These are phyloP conservation scores for Drosophila borborema DNA, from an alignment of 2,888 invertebrate genomes.

Conservation along the genomic window DNA sequence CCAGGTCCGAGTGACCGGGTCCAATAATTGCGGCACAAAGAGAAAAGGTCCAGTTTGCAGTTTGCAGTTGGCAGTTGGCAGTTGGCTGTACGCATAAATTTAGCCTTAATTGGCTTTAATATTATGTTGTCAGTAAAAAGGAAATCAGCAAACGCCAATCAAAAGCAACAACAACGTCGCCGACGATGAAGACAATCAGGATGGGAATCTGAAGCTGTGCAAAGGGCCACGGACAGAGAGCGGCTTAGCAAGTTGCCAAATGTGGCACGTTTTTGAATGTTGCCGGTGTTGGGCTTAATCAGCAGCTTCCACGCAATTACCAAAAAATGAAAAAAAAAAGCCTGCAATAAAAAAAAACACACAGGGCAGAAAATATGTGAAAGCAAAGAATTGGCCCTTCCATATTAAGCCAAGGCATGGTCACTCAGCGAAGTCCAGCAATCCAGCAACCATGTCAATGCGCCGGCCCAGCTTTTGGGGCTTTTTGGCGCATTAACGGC, in stretches of 20 bases:
- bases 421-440: constrained; percentile 11
- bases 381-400: constrained; percentile 73
- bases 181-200: constrained; percentile 44
- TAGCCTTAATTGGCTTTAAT: constrained; percentile 81
- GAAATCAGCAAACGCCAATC: constrained; percentile 70
- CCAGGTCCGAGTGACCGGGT: constrained; percentile 51
- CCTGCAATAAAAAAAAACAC: constrained; percentile 21
- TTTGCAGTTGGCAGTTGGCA: constrained; percentile 25
- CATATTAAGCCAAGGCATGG: constrained; percentile 52
- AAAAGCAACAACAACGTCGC: constrained; percentile 58
- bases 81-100: constrained; percentile 74
- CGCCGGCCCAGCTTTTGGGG: constrained; percentile 48
- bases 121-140: constrained; percentile 77
- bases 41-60: constrained; percentile 12
- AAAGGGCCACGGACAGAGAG: constrained; percentile 29
- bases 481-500: constrained; percentile 75
- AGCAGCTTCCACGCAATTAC: constrained; percentile 74
- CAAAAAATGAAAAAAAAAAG: constrained; percentile 50
- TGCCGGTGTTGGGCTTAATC: constrained; percentile 77
- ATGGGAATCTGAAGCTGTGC: constrained; percentile 56
- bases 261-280: constrained; percentile 75
- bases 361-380: constrained; percentile 64
- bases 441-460: constrained; percentile 12
- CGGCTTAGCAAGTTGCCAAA: constrained; percentile 60
- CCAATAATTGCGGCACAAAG: constrained; percentile 58